Evolutionary conservation across 1,140 invertebrate species (phyloP).

Genomic region (Stratiolaelaps scimitus): DNA sequence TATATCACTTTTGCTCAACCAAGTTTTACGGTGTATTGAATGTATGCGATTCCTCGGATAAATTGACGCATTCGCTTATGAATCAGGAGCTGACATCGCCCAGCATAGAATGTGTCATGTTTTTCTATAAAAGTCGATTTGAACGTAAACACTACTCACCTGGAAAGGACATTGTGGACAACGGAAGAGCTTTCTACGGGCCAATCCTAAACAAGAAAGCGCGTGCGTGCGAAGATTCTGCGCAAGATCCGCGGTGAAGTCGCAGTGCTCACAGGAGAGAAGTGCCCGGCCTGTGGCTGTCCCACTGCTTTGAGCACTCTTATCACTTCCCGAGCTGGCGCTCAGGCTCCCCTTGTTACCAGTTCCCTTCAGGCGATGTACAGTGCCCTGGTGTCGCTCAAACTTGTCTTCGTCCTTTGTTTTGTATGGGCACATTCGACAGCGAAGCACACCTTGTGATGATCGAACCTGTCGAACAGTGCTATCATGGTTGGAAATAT

Average conservation of each 20-base stretch:
- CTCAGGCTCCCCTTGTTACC: no score
- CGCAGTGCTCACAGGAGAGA: constrained; percentile 9
- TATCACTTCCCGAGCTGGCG: no score
- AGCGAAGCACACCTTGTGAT: constrained; percentile 21
- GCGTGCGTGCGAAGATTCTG: background rate
- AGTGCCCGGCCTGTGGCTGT: background rate
- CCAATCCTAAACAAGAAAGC: constrained; percentile 1
- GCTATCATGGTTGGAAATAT: no score
- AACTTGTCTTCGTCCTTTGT: constrained; percentile 28
- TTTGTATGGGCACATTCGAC: constrained; percentile 28
- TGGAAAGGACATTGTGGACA: constrained; percentile 26
- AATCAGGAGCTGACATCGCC: no score
- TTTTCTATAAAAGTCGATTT: no score
- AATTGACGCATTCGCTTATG: no score
- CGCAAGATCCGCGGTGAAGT: background rate
- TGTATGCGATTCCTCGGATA: no score
- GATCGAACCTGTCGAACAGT: constrained; percentile 5
- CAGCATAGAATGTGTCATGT: no score
- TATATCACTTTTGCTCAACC: no score
- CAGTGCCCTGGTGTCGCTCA: constrained; percentile 16
- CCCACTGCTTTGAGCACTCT: background rate
- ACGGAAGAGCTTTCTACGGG: constrained; percentile 9
- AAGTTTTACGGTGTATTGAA: no score
- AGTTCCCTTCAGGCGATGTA: background rate
- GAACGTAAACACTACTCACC: background rate